phyloP scores from a whole-genome alignment of 2,113 vertebrate species.

The Taurulus bubalis region DNA sequence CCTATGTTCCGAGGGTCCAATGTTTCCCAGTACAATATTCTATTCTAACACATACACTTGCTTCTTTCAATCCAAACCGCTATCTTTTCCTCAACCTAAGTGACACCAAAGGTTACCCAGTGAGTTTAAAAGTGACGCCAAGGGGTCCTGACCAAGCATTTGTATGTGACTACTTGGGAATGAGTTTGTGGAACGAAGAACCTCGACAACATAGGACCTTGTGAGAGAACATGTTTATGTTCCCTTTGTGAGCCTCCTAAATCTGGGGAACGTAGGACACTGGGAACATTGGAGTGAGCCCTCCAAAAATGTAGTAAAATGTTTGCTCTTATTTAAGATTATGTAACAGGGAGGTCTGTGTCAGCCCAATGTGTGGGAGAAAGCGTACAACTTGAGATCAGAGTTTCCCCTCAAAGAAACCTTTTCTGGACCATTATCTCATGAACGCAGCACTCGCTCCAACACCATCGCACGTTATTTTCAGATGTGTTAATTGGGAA shows the following conservation, averaged over 20 bases:
- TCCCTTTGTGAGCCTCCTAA: background rate
- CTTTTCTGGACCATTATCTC: constrained; percentile 10
- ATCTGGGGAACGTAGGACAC: background rate
- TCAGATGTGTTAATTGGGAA: constrained; percentile 79
- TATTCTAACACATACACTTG: no score
- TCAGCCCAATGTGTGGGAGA: background rate
- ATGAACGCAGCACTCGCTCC: constrained; percentile 6
- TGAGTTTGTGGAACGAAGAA: background rate
- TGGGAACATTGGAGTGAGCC: background rate
- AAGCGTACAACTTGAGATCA: constrained; percentile 12
- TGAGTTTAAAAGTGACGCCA: background rate
- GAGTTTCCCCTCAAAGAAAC: constrained; percentile 36
- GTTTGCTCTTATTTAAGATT: background rate
- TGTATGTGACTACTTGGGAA: background rate
- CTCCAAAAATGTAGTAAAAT: background rate
- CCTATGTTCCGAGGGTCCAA: no score
- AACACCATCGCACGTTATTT: constrained; percentile 70
- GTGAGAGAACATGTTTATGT: background rate
- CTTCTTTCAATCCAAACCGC: no score
- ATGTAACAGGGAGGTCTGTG: background rate
- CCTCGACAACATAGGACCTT: no score
- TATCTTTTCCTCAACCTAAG: no score
- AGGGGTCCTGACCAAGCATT: background rate
- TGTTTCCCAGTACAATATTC: no score
- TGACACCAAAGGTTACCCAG: background rate